Evolutionary conservation across 2,888 invertebrate genomes (phyloP), one percentile per base, ranked within the genome.

Genomic region (Aspidiotus rigidus): DNA sequence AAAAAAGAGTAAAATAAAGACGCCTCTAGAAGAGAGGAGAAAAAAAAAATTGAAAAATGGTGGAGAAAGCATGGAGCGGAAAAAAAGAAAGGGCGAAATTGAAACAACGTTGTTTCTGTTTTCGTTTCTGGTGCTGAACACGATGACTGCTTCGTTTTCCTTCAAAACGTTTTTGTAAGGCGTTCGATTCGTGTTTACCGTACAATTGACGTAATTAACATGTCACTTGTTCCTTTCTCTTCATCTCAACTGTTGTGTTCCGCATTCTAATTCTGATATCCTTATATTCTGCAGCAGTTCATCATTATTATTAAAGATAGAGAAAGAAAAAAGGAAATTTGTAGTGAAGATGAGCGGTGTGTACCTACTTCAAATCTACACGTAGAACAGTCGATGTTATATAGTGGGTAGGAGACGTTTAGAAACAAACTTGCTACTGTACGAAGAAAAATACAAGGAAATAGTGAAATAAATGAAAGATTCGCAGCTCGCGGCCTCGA

Each of bases 161-260:
- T 66, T 66, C 39, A 39, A 59, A 66, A 44, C 41, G 57, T 66
- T 66, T 66, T 66, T 57, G 66, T 66, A 56, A 66, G 56, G 59
- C 66, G 44, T 59, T 66, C 66, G 66, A 66, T 57, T 66, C 66
- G 66, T 66, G 66, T 66, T 66, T 66, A 66, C 59, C 49, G 59
- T 66, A 57, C 66, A 66, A 66, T 66, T 66, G 66, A 66, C 66
- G 66, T 66, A 66, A 66, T 66, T 66, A 66, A 66, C 66, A 57
- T 59, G 59, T 66, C 66, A 57, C 57, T 42, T 66, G 57, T 40
- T 64, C 64, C 39, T 40, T 64, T 54, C 53, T 64, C 56, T 13
- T 2, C 56, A 39, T 42, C 66, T 57, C 59, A 57, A 44, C 56
- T 66, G 54, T 56, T 64, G 42, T 64, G 64, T 17, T 55, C 56